Percentiles rank a stretch among this genome's conserved stretches.
Evolutionary conservation across 1,140 invertebrate species (phyloP).

Genomic region (Drosophila lacertosa): DNA sequence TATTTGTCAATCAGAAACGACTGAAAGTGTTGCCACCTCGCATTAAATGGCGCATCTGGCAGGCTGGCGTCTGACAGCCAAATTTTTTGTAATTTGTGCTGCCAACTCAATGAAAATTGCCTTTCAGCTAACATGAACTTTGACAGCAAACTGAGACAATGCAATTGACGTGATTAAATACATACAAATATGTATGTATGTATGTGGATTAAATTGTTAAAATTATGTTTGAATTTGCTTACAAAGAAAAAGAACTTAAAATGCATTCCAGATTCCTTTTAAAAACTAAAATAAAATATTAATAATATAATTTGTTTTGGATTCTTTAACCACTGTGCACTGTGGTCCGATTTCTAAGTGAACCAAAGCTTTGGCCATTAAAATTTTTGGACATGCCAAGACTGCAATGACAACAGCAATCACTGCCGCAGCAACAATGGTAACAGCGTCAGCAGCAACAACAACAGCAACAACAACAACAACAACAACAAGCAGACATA

Average conservation of each 20-base stretch:
- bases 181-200: too few species aligned
- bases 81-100: not conserved
- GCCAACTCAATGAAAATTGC: conserved; percentile 1
- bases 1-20: not conserved
- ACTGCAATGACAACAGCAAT: conserved; percentile 38
- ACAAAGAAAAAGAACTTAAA: too few species aligned
- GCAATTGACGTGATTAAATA: too few species aligned
- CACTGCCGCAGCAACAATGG: not conserved
- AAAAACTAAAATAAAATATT: too few species aligned
- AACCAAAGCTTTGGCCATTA: conserved; percentile 29
- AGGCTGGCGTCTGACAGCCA: not conserved
- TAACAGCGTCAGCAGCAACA: not conserved
- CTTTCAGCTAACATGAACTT: conserved; percentile 12
- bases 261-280: too few species aligned
- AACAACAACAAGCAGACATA: conserved; percentile 9
- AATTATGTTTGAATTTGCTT: too few species aligned
- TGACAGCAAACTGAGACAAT: not conserved
- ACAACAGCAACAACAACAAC: conserved; percentile 4
- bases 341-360: conserved; percentile 45
- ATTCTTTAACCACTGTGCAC: conserved; percentile 29
- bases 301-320: too few species aligned
- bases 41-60: not conserved
- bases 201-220: too few species aligned
- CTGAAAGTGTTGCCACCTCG: not conserved
- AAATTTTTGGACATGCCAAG: conserved; percentile 43